Evolutionary conservation across 1,140 invertebrate species (phyloP), one percentile per base, ranked within the genome.

Genomic region (Zaprionus nigranus): DNA sequence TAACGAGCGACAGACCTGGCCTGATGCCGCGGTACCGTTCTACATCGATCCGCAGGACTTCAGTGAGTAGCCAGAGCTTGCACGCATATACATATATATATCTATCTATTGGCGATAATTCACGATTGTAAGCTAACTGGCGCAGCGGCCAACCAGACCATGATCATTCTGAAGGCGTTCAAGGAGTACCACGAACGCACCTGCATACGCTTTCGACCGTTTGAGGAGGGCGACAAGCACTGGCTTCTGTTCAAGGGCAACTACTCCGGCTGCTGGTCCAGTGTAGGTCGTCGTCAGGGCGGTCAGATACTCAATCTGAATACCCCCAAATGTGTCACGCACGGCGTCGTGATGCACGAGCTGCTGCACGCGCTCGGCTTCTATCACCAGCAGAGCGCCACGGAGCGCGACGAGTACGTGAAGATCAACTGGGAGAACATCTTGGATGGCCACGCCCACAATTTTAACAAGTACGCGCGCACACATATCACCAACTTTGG

Each of bases 201-300:
- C 3, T 97, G 96, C 84, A 93, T 97, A 13, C 94, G 94, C 59
- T 97, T 96, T 85, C 94, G 95, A 3, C 95, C 95, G 0, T 97
- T 96, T 82, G 93, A 94, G 40, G 92, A 95, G 78, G 92, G 93
- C 4, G 95, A 96, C 75, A 93, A 93, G 34, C 93, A 96, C 65
- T 95, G 93, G 74, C 93, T 97, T 20, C 88, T 94, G 3, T 95
- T 97, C 49, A 95, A 94, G 26, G 96, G 94, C 67, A 93, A 94
- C 15, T 95, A 95, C 28, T 95, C 95, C 0, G 97, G 97, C 12
- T 98, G 97, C 91, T 97, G 96, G 96, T 97, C 96, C 4, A 96
- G 94, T 69, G 96, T 97, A 0, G 97, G 96, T 0, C 93, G 94
- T 24, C 92, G 93, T 3, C 93, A 94, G n/a, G 93, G 94, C 7